Evolutionary conservation across 2,797 vertebrate genomes (phyloP).

Genomic region (Cossypha caffra): DNA sequence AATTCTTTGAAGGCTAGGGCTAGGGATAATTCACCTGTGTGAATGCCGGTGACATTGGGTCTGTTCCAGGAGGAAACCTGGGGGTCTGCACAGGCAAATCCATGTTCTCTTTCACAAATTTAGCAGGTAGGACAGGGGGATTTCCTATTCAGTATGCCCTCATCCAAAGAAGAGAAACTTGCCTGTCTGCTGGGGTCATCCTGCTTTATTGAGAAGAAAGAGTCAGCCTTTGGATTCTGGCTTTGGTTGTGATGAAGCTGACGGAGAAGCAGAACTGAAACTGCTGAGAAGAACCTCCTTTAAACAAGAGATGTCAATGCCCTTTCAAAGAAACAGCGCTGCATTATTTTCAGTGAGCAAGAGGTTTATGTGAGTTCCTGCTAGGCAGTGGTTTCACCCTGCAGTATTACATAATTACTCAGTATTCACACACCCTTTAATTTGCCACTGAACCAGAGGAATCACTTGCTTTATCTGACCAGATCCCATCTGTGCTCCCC

Average conservation of each 20-base stretch:
- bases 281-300: background rate
- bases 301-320: background rate
- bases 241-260: background rate
- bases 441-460: background rate
- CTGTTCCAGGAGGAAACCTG: background rate
- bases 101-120: background rate
- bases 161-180: background rate
- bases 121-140: background rate
- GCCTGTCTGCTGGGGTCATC: background rate
- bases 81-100: background rate
- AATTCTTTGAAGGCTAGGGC: background rate
- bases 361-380: background rate
- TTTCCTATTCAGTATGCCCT: background rate
- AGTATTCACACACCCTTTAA: background rate
- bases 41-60: accelerated
- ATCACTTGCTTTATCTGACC: background rate
- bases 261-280: conserved; percentile 46
- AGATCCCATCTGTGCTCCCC: background rate
- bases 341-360: background rate
- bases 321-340: background rate
- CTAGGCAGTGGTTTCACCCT: background rate
- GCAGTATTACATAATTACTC: background rate
- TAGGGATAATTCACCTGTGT: background rate
- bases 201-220: background rate
- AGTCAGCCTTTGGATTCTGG: background rate